Evolutionary conservation across 2,888 invertebrate genomes (phyloP).

Genomic region (Acronicta psi): DNA sequence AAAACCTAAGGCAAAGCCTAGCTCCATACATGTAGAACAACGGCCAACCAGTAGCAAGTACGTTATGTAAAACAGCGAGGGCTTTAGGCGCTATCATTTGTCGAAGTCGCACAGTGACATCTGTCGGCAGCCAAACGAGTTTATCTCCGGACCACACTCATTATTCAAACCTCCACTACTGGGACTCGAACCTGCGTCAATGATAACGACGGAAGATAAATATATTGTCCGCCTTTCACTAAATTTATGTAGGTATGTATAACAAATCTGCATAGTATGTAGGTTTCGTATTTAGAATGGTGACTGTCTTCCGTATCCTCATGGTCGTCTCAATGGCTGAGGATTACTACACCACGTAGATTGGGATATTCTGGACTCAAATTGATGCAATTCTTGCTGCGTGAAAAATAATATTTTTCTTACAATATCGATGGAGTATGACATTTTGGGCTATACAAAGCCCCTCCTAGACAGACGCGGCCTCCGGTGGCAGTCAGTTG

Average conservation of each 20-base stretch:
- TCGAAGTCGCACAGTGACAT: constrained; percentile 75
- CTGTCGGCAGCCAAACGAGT: constrained; percentile 77
- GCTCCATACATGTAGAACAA: constrained; percentile 27
- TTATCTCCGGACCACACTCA: constrained; percentile 74
- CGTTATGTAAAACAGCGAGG: constrained; percentile 57
- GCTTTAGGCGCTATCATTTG: constrained; percentile 77
- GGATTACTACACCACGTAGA: too few relatives aligned
- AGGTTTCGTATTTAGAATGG: constrained; percentile 39
- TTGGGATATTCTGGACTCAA: too few relatives aligned
- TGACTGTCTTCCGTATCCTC: constrained; percentile 47
- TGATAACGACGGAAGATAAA: constrained; percentile 62
- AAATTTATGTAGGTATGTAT: constrained; percentile 49
- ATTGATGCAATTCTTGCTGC: too few relatives aligned
- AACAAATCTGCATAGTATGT: constrained; percentile 31
- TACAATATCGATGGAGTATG: too few relatives aligned
- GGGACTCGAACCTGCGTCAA: constrained; percentile 67
- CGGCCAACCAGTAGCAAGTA: constrained; percentile 46
- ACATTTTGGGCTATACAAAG: too few relatives aligned
- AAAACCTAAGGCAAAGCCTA: constrained; percentile 20
- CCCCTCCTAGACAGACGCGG: too few relatives aligned
- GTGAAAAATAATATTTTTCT: too few relatives aligned
- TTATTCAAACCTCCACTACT: constrained; percentile 75
- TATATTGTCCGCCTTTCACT: constrained; percentile 62
- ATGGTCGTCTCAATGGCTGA: constrained; percentile 35
- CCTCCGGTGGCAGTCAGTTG: too few relatives aligned